These are phyloP conservation scores for Cartodere bifasciata DNA, from an alignment of 2,888 invertebrate species.

Conservation along the genomic window DNA sequence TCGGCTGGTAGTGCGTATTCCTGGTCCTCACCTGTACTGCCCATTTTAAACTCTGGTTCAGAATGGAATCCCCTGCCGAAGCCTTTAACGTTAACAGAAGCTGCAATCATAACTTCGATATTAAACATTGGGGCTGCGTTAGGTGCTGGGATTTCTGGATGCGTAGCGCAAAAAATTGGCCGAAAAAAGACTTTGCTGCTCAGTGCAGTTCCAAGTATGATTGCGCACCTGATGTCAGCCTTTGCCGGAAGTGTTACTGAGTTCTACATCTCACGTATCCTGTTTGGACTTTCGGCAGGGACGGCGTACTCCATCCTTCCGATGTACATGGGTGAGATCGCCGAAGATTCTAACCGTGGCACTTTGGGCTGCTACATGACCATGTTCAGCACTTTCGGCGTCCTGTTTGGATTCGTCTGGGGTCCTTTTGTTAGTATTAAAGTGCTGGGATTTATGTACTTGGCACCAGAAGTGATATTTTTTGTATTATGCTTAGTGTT, in stretches of 20 bases:
- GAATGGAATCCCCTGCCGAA: slow-evolving; percentile 30
- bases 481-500: slow-evolving; percentile 42
- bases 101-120: slow-evolving; percentile 40
- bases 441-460: slow-evolving; percentile 40
- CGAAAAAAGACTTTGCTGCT: slow-evolving; percentile 54
- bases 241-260: slow-evolving; percentile 16
- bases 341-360: slow-evolving; percentile 62
- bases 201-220: slow-evolving; percentile 19
- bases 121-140: slow-evolving; percentile 36
- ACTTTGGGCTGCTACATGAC: slow-evolving; percentile 53
- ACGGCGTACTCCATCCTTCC: slow-evolving; percentile 61
- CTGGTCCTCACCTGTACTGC: too few relatives aligned
- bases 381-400: slow-evolving; percentile 54
- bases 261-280: slow-evolving; percentile 33
- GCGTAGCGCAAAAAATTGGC: slow-evolving; percentile 49
- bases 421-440: slow-evolving; percentile 59
- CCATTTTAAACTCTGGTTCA: too few relatives aligned
- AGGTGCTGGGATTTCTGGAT: slow-evolving; percentile 57
- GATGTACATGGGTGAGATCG: slow-evolving; percentile 76
- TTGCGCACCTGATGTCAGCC: slow-evolving; percentile 17
- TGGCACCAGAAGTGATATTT: slow-evolving; percentile 38
- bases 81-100: slow-evolving; percentile 28
- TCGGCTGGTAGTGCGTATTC: too few relatives aligned
- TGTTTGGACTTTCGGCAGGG: slow-evolving; percentile 52
- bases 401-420: slow-evolving; percentile 53